Evolutionary conservation across 2,888 invertebrate genomes (phyloP).

Genomic region (Escarpia spicata): DNA sequence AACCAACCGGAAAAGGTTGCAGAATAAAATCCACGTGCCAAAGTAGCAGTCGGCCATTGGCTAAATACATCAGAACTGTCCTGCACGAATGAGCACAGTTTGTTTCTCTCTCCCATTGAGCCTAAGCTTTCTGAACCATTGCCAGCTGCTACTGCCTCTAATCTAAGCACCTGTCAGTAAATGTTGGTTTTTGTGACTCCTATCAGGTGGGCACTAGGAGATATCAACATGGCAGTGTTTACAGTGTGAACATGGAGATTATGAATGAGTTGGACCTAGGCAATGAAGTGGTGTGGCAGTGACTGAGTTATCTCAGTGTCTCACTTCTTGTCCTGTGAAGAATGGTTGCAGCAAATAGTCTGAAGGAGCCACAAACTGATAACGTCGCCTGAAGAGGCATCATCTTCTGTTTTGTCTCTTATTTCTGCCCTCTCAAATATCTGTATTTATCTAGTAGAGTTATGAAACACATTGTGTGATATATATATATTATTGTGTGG

Average conservation of each 20-base stretch:
- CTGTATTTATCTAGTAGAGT: not conserved
- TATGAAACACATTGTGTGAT: not conserved
- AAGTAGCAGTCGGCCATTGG: no score
- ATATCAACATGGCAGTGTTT: not conserved
- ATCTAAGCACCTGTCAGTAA: not conserved
- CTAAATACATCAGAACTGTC: no score
- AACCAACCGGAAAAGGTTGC: no score
- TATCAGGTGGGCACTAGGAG: not conserved
- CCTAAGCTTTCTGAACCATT: not conserved
- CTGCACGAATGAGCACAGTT: no score
- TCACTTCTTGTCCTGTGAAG: not conserved
- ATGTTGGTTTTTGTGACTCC: not conserved
- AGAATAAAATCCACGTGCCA: no score
- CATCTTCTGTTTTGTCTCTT: not conserved
- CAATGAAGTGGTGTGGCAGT: not conserved
- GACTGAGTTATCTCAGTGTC: not conserved
- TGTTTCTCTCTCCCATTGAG: not conserved
- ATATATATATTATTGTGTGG: no score
- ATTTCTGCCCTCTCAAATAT: not conserved
- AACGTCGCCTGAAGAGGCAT: not conserved
- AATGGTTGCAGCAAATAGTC: not conserved
- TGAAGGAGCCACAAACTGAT: not conserved
- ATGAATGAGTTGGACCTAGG: not conserved
- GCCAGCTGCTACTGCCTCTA: not conserved
- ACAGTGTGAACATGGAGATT: slow-evolving; percentile 6